phyloP scores from a whole-genome alignment of 2,797 vertebrate genomes.

The Amblyraja radiata region DNA sequence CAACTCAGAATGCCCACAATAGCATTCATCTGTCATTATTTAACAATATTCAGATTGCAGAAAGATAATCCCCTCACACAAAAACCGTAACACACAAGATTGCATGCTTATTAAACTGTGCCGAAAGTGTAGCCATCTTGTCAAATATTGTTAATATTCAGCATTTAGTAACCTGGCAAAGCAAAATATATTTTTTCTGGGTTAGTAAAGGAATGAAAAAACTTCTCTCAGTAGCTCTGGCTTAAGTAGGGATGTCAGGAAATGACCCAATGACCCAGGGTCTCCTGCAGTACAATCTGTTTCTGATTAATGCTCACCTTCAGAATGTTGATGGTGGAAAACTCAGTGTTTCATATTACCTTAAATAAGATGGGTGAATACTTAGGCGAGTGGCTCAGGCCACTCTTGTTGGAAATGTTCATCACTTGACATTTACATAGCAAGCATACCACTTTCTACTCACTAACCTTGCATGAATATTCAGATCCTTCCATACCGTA shows the following conservation, averaged over 20 bases:
- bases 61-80: neutral
- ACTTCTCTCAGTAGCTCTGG: slow-evolving; percentile 60
- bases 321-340: too few relatives aligned
- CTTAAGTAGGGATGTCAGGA: slow-evolving; percentile 43
- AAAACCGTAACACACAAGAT: neutral
- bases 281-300: too few relatives aligned
- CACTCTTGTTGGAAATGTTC: too few relatives aligned
- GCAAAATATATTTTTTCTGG: slow-evolving; percentile 27
- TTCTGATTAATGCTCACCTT: too few relatives aligned
- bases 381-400: too few relatives aligned
- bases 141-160: slow-evolving; percentile 32
- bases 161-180: slow-evolving; percentile 27
- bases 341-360: too few relatives aligned
- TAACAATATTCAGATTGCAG: neutral
- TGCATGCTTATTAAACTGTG: slow-evolving; percentile 34
- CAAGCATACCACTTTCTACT: too few relatives aligned
- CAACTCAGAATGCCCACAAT: neutral
- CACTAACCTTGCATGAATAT: too few relatives aligned
- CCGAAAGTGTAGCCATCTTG: slow-evolving; percentile 21
- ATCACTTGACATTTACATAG: too few relatives aligned
- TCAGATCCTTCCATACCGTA: neutral
- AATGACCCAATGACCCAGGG: neutral
- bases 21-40: neutral
- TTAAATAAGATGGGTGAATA: too few relatives aligned
- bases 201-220: slow-evolving; percentile 33